A percentile compares a stretch with the other conserved stretches of the same genome.
phyloP scores from a whole-genome alignment of 2,888 invertebrate genomes.

The Cyrtodaria siliqua region DNA sequence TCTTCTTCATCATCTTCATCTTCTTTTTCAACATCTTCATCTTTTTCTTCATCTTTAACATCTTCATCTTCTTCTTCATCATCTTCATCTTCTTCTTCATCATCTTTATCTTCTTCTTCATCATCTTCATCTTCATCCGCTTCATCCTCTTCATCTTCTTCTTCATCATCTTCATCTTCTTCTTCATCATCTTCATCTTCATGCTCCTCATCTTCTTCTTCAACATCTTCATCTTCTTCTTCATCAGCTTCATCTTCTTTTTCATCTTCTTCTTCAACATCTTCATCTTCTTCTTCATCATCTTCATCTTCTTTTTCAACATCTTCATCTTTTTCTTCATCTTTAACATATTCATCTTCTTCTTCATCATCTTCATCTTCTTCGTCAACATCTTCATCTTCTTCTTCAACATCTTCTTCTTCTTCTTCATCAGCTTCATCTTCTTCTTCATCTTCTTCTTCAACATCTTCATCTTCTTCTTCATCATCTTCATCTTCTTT shows the following conservation, averaged over 20 bases:
- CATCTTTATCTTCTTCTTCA: no score
- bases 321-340: conserved; percentile 22
- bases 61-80: conserved; percentile 14
- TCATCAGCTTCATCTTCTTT: no score
- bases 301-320: conserved; percentile 24
- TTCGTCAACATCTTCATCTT: conserved; percentile 16
- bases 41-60: conserved; percentile 10
- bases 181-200: conserved; percentile 18
- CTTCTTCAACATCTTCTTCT: conserved; percentile 22
- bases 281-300: conserved; percentile 25
- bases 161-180: conserved; percentile 20
- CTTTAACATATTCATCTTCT: conserved; percentile 12
- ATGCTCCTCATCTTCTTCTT: conserved; percentile 6
- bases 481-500: no score
- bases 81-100: conserved; percentile 20
- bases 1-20: conserved; percentile 13
- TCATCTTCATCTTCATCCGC: no score
- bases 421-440: no score
- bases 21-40: conserved; percentile 28
- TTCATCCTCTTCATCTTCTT: conserved; percentile 18
- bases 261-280: conserved; percentile 14
- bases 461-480: conserved; percentile 5
- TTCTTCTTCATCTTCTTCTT: conserved; percentile 11
- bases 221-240: conserved; percentile 14
- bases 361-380: conserved; percentile 12